Evolutionary conservation across 2,797 vertebrate genomes (phyloP).

Genomic region (Catharus ustulatus): DNA sequence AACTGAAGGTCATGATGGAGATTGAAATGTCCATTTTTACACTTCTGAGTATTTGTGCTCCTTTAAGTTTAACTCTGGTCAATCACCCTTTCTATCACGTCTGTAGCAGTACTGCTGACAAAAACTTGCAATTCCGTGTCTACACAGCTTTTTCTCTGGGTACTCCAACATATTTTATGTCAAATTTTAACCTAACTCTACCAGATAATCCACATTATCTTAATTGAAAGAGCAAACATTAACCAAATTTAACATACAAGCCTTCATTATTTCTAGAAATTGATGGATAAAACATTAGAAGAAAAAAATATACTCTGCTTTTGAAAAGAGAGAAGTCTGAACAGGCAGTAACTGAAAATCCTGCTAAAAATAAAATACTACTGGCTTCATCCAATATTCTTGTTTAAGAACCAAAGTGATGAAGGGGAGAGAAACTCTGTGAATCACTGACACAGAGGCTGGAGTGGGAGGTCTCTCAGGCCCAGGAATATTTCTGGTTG

Average conservation of each 20-base stretch:
- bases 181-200: not conserved
- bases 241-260: not conserved
- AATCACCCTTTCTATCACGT: not conserved
- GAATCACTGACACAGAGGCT: not conserved
- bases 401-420: not conserved
- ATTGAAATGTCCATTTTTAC: not conserved
- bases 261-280: not conserved
- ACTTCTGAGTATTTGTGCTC: not conserved
- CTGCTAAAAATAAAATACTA: not conserved
- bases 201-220: not conserved
- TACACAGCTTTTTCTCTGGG: not conserved
- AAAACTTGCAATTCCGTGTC: not conserved
- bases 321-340: not conserved
- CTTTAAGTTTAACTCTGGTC: not conserved
- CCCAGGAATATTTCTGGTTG: slow-evolving; percentile 60
- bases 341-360: not conserved
- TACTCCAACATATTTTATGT: not conserved
- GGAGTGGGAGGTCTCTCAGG: slow-evolving; percentile 28
- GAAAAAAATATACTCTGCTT: not conserved
- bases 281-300: not conserved
- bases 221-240: not conserved
- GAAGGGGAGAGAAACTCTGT: not conserved
- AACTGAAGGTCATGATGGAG: not conserved
- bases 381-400: not conserved
- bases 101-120: not conserved